Base-by-base conservation (phyloP, 2,888 invertebrate species). In the Serrognathus titanus region DNA sequence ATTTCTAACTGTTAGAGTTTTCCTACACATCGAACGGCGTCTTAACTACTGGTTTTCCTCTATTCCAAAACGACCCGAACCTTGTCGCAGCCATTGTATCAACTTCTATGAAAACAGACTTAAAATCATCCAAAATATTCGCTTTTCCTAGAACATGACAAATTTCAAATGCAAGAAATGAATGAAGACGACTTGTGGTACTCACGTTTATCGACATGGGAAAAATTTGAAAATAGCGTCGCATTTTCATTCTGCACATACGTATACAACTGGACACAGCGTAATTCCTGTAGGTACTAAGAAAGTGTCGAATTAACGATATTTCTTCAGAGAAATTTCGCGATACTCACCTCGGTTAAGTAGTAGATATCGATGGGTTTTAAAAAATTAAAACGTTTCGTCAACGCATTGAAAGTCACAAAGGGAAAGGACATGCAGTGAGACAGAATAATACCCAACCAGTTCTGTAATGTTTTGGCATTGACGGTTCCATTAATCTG, bases 401-500 rank as follows among this genome's bases (percentile, higher is more conserved):
- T 82, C 6, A 92, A 68, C 35, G 76, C 76, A 3, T 75, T 67
- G 31, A 88, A 72, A 1, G 78, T 77, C 51, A 82, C 77, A 1
- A 86, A 86, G 0, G 87, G 87, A 62, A 82, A 79, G 16, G 82
- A 78, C 68, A 89, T 78, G 57, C 89, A 83, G 66, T 86, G 83
- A 3, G 85, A 81, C 55, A 91, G 74, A 53, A 91, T 73, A 8
- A 85, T 81, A 46, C 85, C 84, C 54, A 91, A 67, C 84, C 89
- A 86, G 55, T 85, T 83, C 66, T 87, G 85, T 35, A 92, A 78
- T 3, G 86, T 82, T 13, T 84, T 79, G 9, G 83, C 78, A 75
- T 91, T 90, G 8, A 92, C 69, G 0, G 82, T 79, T 2, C 90
- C 91, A 74, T 91, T 87, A 1, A 90, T 82, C 59, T 86, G 82